Conservation (phyloP, 2,797 vertebrate genomes). For the Pempheris klunzingeri region DNA sequence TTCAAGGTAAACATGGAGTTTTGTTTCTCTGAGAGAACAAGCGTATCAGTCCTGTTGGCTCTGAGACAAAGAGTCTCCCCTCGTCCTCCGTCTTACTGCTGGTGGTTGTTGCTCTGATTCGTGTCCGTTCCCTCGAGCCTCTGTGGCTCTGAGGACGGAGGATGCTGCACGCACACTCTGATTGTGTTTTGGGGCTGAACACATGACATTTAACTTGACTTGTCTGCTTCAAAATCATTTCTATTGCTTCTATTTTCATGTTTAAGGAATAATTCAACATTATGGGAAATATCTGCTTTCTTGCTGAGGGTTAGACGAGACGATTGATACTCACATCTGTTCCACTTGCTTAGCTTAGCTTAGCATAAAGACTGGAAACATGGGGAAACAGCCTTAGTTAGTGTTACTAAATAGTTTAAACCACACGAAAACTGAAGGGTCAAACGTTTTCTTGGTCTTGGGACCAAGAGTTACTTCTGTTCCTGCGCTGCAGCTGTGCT, state of each 20-base stretch:
- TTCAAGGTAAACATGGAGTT: not conserved
- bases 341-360: not conserved
- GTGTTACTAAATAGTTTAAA: too few species aligned
- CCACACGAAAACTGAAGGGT: not conserved
- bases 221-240: not conserved
- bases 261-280: not conserved
- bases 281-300: not conserved
- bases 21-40: not conserved
- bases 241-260: not conserved
- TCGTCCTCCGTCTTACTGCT: not conserved
- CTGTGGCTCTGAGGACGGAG: too few species aligned
- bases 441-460: too few species aligned
- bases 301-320: not conserved
- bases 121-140: too few species aligned
- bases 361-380: not conserved
- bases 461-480: too few species aligned
- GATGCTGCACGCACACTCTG: too few species aligned
- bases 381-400: too few species aligned
- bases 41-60: not conserved
- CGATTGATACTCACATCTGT: not conserved
- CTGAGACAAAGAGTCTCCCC: not conserved
- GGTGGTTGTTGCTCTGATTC: too few species aligned
- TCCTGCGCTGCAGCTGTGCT: not conserved
- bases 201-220: too few species aligned
- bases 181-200: too few species aligned